Base-by-base conservation (phyloP, 53 echinoderm and acorn worm genomes). In the Temnopleurus reevesii region DNA sequence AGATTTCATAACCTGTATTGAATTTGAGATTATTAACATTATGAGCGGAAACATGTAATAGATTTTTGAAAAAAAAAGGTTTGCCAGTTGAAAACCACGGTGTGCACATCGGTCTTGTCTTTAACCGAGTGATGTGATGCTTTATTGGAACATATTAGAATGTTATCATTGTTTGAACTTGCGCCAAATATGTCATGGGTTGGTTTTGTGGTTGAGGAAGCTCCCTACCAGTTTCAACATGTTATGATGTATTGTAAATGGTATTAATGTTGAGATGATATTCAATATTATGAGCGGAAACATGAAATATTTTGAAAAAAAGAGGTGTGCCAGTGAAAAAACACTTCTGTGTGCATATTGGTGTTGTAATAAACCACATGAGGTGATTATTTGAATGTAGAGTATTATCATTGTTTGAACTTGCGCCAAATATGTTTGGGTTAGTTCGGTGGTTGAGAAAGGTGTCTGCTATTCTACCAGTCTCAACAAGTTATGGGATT, bases 361-460 rank as follows among this genome's bases (percentile, higher is more conserved):
- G n/a, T 5, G 33, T 49, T 49, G 63, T 17, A 41, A 8, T 15
- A 7, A n/a, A n/a, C 41, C 71, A 38, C 17, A 41, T 41, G 41
- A 71, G 15, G n/a, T 8, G 2, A 34, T n/a, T n/a, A 23, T 56
- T 56, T 56, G 41, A 38, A 71, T 71, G 41, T 1, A 41, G 71
- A 71, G 41, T 71, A 41, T 71, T 71, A 71, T 38, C 71, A 71
- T 71, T 71, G 71, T 71, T 71, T 71, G 71, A 71, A 71, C 43
- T 38, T 36, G 1, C n/a, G 38, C 9, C 13, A 71, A 71, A 19
- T 71, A 71, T 71, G 19, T 21, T 38, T 36, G 19, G 71, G 71
- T 71, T 71, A 71, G 71, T 41, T 23, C 41, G 6, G 41, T 71
- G 71, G 71, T 71, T 12, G 6, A n/a, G 21, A 21, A 41, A 71